These are phyloP conservation scores for Cherax destructor DNA, from an alignment of 1,140 invertebrate species.

Conservation along the genomic window DNA sequence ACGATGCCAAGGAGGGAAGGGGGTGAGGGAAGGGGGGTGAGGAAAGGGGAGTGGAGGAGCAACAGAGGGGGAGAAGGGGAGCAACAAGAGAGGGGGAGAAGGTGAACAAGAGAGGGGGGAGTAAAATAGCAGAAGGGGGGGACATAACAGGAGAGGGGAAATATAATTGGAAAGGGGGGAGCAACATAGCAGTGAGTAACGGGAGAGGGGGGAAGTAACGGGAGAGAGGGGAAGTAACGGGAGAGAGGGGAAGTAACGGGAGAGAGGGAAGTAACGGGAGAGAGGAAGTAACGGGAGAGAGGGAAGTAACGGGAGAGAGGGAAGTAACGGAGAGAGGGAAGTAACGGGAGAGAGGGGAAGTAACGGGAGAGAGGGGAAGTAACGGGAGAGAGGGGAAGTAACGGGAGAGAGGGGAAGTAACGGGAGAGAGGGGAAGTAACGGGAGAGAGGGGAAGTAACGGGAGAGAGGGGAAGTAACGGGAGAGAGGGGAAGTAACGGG, in stretches of 20 bases:
- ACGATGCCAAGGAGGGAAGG: slow-evolving; percentile 4
- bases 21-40: background rate
- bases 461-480: too few relatives aligned
- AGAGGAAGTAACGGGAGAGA: too few relatives aligned
- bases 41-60: background rate
- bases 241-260: too few relatives aligned
- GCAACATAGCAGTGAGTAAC: background rate
- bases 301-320: too few relatives aligned
- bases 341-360: too few relatives aligned
- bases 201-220: background rate
- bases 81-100: background rate
- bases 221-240: too few relatives aligned
- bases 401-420: too few relatives aligned
- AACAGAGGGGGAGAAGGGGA: background rate
- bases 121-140: background rate
- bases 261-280: too few relatives aligned
- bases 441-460: too few relatives aligned
- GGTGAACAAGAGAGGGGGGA: background rate
- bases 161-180: background rate
- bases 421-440: too few relatives aligned
- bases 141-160: background rate
- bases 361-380: background rate
- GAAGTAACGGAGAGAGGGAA: too few relatives aligned
- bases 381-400: background rate
- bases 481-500: too few relatives aligned